A percentile compares a stretch with the other conserved stretches of the same genome.
These are phyloP conservation scores for Arizona elegans DNA, from an alignment of 2,113 vertebrate species.

Conservation along the genomic window DNA sequence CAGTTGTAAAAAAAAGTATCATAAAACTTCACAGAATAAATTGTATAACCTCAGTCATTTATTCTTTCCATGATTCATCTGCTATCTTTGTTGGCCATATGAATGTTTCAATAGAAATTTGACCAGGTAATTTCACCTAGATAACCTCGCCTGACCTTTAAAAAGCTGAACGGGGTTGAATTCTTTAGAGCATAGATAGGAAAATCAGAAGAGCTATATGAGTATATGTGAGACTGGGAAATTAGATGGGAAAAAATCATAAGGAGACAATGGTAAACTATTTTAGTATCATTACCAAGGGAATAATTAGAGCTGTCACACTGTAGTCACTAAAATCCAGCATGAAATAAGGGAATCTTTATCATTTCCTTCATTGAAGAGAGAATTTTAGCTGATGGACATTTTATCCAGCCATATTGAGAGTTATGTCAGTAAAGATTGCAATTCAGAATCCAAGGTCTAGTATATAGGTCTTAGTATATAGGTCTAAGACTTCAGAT, in stretches of 20 bases:
- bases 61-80: background rate
- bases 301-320: background rate
- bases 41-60: background rate
- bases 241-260: background rate
- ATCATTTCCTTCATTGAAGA: background rate
- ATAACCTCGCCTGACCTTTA: background rate
- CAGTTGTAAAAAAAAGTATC: background rate
- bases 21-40: background rate
- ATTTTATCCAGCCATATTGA: background rate
- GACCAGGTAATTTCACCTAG: background rate
- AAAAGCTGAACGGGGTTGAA: background rate
- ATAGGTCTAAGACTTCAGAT: background rate
- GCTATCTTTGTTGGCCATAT: background rate
- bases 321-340: background rate
- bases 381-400: background rate
- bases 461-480: background rate
- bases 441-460: background rate
- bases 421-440: background rate
- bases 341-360: background rate
- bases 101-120: background rate
- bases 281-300: background rate
- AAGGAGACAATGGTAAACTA: background rate
- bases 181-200: background rate
- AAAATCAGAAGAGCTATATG: background rate
- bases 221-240: background rate